Base-by-base conservation (phyloP, 2,888 invertebrate species). In the Caenorhabditis afra region DNA sequence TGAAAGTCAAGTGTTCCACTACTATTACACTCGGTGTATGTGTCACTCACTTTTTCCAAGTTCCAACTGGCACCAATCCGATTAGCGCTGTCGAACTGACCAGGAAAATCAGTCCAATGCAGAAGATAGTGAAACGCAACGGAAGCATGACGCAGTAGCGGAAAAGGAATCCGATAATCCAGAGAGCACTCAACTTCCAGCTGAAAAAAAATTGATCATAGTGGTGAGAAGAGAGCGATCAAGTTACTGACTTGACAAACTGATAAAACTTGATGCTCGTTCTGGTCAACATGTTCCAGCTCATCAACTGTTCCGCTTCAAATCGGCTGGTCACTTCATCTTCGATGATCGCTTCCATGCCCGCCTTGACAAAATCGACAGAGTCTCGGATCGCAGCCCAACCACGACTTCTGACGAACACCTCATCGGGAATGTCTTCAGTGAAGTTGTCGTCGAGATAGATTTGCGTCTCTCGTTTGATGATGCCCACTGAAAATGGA, bases 311-410 rank as follows among this genome's bases (percentile, higher is more conserved):
- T 93, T 97, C 97, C 4, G 98, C 96, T 91, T 96, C 95, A 91
- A 98, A 98, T 86, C 98, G 93, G 23, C 96, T 96, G 0, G 98
- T 99, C 67, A 99, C 98, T 92, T 97, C 96, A 92, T 99, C 98
- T 91, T 99, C 97, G 68, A 98, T 97, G 85, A 99, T 97, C 37
- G 97, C 94, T 90, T 97, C 97, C 87, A 97, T 94, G n/a, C 97
- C 97, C 41, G 82, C 82, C 73, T 84, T 59, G 18, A 89, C 81
- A 65, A 89, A 89, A 55, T 87, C 87, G 11, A 89, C 80, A 0
- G 86, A 87, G 64, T 89, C 89, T 0, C 85, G 79, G 20, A 87
- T 86, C 7, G 87, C 85, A 37, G 88, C 87, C 88, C 88, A 87
- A 44, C 87, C 88, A 18, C 88, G 83, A 66, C 85, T 87, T 67